Conservation (phyloP, 2,113 vertebrate genomes). For the Hippolais icterina region DNA sequence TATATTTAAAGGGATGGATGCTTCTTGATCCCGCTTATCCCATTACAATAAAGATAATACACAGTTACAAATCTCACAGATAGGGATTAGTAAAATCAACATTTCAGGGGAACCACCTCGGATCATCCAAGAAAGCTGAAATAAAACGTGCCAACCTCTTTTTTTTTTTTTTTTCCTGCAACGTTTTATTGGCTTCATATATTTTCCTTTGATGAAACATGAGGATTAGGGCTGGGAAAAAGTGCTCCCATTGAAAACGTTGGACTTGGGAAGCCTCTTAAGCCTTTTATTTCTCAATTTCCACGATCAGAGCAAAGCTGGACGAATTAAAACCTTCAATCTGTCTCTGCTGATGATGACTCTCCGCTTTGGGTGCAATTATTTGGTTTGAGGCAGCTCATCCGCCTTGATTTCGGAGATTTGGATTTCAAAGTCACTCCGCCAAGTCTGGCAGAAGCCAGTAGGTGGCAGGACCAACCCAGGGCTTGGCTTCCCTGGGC, state of each 20-base stretch:
- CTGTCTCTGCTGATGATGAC: not conserved
- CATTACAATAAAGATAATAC: slow-evolving; percentile 4
- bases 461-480: slow-evolving; percentile 47
- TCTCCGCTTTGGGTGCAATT: not conserved
- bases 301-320: not conserved
- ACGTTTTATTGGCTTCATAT: not conserved
- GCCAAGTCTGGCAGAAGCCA: not conserved
- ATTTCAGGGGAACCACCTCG: not conserved
- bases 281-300: not conserved
- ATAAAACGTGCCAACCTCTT: not conserved
- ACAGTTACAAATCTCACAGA: slow-evolving; percentile 40
- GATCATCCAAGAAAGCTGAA: not conserved
- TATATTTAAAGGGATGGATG: not conserved
- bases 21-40: not conserved
- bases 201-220: not conserved
- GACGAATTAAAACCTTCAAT: not conserved
- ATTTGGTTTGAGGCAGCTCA: not conserved
- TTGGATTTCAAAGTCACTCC: not conserved
- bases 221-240: not conserved
- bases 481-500: not conserved
- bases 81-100: slow-evolving; percentile 19
- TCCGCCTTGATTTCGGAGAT: not conserved
- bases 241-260: not conserved
- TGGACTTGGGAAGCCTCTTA: not conserved
- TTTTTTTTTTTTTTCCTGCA: not conserved